These are phyloP conservation scores for Andrena hattorfiana DNA, from an alignment of 2,888 invertebrate species.

Conservation along the genomic window DNA sequence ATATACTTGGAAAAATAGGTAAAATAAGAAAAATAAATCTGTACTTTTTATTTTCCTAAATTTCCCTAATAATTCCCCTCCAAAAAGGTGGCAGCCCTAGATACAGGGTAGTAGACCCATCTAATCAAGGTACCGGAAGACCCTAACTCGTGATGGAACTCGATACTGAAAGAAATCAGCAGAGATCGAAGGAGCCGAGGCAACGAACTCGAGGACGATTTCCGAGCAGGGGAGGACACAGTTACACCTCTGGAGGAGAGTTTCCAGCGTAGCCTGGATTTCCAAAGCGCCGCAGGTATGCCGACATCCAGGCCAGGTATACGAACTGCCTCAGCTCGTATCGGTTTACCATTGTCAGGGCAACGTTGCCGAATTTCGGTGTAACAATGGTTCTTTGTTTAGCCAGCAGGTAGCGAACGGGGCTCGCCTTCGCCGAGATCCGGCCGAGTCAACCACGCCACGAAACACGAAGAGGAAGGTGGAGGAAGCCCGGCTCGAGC, in stretches of 20 bases:
- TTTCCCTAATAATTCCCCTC: neutral
- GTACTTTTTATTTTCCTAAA: no score
- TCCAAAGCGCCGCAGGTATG: constrained; percentile 60
- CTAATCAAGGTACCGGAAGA: neutral
- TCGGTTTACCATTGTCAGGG: constrained; percentile 79
- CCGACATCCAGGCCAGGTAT: constrained; percentile 69
- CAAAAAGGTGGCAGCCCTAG: neutral
- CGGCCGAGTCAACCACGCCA: constrained; percentile 42
- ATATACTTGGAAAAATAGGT: no score
- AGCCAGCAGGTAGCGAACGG: constrained; percentile 62
- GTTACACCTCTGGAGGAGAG: constrained; percentile 12
- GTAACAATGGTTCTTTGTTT: constrained; percentile 76
- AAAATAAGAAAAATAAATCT: no score
- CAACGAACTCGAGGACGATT: neutral
- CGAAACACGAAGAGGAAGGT: constrained; percentile 43
- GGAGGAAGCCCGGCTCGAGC: constrained; percentile 17
- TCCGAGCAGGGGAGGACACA: constrained; percentile 10
- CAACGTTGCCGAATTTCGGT: constrained; percentile 81
- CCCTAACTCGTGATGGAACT: neutral
- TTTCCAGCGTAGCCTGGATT: constrained; percentile 45
- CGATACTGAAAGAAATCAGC: neutral
- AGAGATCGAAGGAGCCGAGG: neutral
- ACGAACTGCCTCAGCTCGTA: constrained; percentile 73
- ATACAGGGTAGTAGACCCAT: neutral
- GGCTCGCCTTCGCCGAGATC: constrained; percentile 29